phyloP scores from a whole-genome alignment of 2,888 invertebrate genomes.

The Antheraea yamamai region DNA sequence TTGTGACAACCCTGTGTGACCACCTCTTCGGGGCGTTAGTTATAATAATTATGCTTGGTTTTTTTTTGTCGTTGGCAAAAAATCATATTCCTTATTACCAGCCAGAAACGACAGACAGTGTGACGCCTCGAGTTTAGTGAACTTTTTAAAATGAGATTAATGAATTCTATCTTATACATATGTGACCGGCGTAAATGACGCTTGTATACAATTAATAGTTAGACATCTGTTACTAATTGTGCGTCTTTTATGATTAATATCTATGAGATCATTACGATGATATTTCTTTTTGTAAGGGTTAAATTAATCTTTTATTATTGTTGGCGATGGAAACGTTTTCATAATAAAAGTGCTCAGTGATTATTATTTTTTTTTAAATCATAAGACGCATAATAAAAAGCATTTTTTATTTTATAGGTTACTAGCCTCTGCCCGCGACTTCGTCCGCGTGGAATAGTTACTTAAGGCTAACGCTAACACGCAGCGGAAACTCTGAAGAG shows the following conservation, averaged over 20 bases:
- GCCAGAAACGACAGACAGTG: slow-evolving; percentile 37
- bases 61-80: slow-evolving; percentile 41
- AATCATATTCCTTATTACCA: slow-evolving; percentile 39
- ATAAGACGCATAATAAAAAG: no score
- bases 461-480: no score
- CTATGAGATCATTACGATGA: slow-evolving; percentile 1
- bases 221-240: slow-evolving; percentile 7
- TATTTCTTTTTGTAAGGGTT: background rate
- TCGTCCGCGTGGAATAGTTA: no score
- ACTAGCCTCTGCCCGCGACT: no score
- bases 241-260: background rate
- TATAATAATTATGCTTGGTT: slow-evolving; percentile 20
- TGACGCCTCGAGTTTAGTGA: slow-evolving; percentile 41
- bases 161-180: slow-evolving; percentile 29
- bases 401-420: no score
- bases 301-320: background rate
- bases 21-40: slow-evolving; percentile 18
- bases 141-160: slow-evolving; percentile 31
- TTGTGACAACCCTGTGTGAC: background rate
- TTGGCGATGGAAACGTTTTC: background rate
- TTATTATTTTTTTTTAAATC: no score
- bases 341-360: no score
- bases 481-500: no score
- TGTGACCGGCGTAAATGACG: background rate
- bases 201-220: slow-evolving; percentile 7